Conservation (phyloP, 2,113 vertebrate genomes). For the Myiozetetes cayanensis region DNA sequence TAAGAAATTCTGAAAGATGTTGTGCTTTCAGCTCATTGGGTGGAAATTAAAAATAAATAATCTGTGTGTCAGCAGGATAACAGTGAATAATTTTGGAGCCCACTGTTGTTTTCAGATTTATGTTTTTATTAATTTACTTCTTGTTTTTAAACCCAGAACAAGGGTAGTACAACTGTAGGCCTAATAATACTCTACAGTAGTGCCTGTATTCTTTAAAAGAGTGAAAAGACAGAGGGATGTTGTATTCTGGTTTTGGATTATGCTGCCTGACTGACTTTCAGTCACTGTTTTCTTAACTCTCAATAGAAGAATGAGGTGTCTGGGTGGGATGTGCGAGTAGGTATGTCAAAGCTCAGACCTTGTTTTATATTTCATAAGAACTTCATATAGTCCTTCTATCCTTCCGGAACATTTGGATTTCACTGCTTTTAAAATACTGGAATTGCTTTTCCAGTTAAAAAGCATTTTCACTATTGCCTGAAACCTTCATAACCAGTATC, state of each 20-base stretch:
- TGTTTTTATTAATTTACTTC: constrained; percentile 20
- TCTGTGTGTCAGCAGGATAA: background rate
- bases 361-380: background rate
- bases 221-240: background rate
- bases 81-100: constrained; percentile 13
- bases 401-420: background rate
- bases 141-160: constrained; percentile 22
- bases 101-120: constrained; percentile 25
- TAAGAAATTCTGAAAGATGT: background rate
- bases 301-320: background rate
- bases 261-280: background rate
- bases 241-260: background rate
- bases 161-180: background rate
- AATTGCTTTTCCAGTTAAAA: background rate
- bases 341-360: background rate
- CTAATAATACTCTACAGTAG: background rate
- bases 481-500: background rate
- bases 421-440: background rate
- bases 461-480: background rate
- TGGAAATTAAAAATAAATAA: constrained; percentile 48
- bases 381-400: background rate
- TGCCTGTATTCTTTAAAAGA: background rate
- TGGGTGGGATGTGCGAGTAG: background rate
- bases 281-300: background rate
- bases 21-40: background rate